Base-by-base conservation (phyloP, 1,140 invertebrate species). In the Aradophagus sp. region DNA sequence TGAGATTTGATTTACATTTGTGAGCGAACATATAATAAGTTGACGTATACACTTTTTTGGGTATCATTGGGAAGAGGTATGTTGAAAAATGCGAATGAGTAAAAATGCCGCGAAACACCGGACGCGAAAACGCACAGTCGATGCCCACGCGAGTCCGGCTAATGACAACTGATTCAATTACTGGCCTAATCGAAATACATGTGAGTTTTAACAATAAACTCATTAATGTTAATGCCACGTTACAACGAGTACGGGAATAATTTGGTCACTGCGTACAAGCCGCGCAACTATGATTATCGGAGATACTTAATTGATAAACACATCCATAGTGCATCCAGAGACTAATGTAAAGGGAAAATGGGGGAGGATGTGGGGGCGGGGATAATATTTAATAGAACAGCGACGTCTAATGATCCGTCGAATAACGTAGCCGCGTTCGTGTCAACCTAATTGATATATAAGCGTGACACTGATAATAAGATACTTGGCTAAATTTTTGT, bases 261-360 rank as follows among this genome's bases (percentile, higher is more conserved):
- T 83, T 80, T 67, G 67, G 31, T 42, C 31, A 63, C 42, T 44
- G 58, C 56, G 68, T 76, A 78, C 77, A 75, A 80, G 77, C 74
- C 55, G 17, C 34, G 45, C 67, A 32, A 73, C 71, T 76, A 78
- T 79, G 56, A 78, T 81, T 80, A 82, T 78, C 69, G 63, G 68
- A 78, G 75, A 79, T 82, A 78, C 80, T 82, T 79, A 78, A 83
- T 82, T 83, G 80, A 76, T 81, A 78, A 80, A 78, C 77, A 77
- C 70, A 56, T 71, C 56, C 67, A 50, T 39, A 41, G 26, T 29
- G 48, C 31, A 69, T 65, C 36, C 50, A 45, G 50, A 67, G 56
- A 67, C 56, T 73, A 73, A 73, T 67, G 58, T 58, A 27, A 29
- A n/a, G n/a, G n/a, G n/a, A n/a, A n/a, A n/a, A n/a, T n/a, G n/a